These are phyloP conservation scores for Meleagris gallopavo DNA, from an alignment of 2,113 vertebrate genomes.

Conservation along the genomic window DNA sequence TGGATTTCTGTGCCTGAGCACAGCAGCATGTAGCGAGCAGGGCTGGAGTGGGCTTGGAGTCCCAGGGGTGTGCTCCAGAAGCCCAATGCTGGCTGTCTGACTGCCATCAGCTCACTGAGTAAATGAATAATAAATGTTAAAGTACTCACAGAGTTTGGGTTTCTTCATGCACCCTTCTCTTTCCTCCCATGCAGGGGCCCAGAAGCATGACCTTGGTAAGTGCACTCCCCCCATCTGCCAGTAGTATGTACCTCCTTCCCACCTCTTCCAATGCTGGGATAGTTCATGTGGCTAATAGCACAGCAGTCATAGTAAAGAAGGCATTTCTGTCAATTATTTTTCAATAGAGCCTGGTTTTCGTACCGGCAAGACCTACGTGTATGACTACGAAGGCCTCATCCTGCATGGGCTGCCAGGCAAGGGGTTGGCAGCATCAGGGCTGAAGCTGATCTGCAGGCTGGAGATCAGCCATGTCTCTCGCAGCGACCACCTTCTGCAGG, in stretches of 20 bases:
- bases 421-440: slow-evolving; percentile 77
- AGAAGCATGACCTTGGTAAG: slow-evolving; percentile 61
- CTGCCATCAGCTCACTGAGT: not conserved
- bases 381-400: slow-evolving; percentile 80
- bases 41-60: not conserved
- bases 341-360: slow-evolving; percentile 79
- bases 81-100: not conserved
- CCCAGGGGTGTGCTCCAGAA: not conserved
- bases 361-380: slow-evolving; percentile 77
- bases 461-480: slow-evolving; percentile 72
- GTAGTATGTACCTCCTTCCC: not conserved
- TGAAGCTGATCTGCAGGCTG: slow-evolving; percentile 81
- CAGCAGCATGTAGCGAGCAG: not conserved
- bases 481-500: slow-evolving; percentile 78
- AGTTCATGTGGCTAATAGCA: not conserved
- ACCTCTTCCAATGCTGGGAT: not conserved
- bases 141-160: accelerated
- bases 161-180: not conserved
- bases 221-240: not conserved
- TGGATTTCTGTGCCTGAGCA: not conserved
- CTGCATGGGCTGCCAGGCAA: slow-evolving; percentile 76
- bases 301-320: not conserved
- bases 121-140: not conserved
- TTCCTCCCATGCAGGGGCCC: slow-evolving; percentile 49
- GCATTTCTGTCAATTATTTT: not conserved